Conservation (phyloP, 2,888 invertebrate species). For the Pedicia rivosa region DNA sequence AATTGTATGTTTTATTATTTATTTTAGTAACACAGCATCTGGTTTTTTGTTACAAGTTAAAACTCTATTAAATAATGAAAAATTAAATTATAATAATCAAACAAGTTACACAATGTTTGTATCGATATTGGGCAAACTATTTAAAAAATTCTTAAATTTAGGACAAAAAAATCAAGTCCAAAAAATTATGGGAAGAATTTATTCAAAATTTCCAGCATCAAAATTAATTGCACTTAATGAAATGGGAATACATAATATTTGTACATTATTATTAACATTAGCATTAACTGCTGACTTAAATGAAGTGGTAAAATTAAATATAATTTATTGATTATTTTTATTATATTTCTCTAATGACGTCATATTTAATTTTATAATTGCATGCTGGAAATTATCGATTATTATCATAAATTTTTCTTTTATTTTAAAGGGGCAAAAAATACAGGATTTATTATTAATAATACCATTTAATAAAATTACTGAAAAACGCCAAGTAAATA, state of each 20-base stretch:
- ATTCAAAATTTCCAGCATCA: slow-evolving; percentile 38
- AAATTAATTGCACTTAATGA: slow-evolving; percentile 38
- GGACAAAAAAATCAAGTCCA: slow-evolving; percentile 19
- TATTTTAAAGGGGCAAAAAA: slow-evolving; percentile 20
- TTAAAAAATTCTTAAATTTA: slow-evolving; percentile 15
- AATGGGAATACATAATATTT: slow-evolving; percentile 31
- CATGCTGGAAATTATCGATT: no score
- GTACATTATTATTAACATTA: slow-evolving; percentile 22
- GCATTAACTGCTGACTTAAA: slow-evolving; percentile 20
- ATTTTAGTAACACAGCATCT: slow-evolving; percentile 18
- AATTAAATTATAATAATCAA: slow-evolving; percentile 17
- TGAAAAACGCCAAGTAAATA: slow-evolving; percentile 20
- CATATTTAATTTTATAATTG: no score
- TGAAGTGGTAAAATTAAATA: slow-evolving; percentile 18
- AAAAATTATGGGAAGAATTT: slow-evolving; percentile 38
- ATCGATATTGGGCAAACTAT: slow-evolving; percentile 29
- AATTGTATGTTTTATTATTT: slow-evolving; percentile 9
- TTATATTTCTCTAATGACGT: no score
- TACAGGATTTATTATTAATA: slow-evolving; percentile 26
- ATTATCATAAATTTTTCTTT: neutral
- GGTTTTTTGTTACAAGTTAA: slow-evolving; percentile 28
- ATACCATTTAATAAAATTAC: slow-evolving; percentile 25
- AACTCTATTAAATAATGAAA: slow-evolving; percentile 20
- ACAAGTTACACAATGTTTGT: slow-evolving; percentile 35
- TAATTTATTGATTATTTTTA: no score